Conservation (phyloP, 2,888 invertebrate genomes). For the Hyposoter dolosus region DNA sequence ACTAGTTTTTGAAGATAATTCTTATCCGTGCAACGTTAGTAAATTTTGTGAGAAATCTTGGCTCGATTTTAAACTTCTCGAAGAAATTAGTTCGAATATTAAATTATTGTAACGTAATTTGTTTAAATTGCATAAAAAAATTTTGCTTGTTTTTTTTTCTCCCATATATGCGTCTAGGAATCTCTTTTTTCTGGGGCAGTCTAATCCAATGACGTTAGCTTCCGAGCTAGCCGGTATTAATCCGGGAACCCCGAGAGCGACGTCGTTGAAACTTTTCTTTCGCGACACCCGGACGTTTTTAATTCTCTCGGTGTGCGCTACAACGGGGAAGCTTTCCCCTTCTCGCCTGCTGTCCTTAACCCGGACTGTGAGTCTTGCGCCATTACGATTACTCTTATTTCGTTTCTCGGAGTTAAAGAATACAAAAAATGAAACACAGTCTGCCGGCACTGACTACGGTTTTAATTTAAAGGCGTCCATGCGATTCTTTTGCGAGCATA, state of each 20-base stretch:
- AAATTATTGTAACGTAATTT: not conserved
- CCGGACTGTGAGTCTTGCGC: constrained; percentile 23
- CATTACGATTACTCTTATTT: constrained; percentile 64
- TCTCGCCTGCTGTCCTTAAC: not conserved
- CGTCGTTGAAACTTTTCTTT: constrained; percentile 60
- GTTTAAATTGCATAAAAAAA: not conserved
- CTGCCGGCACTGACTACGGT: constrained; percentile 59
- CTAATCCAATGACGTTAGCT: constrained; percentile 56
- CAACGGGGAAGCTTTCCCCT: constrained; percentile 1
- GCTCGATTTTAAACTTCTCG: not conserved
- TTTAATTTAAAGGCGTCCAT: constrained; percentile 67
- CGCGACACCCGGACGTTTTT: constrained; percentile 66
- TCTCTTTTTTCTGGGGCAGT: constrained; percentile 1
- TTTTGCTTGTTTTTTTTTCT: not conserved
- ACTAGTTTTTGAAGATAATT: no score
- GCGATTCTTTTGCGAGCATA: constrained; percentile 59
- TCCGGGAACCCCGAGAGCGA: constrained; percentile 44
- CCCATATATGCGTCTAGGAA: not conserved
- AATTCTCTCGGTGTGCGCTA: constrained; percentile 59
- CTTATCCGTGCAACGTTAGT: not conserved
- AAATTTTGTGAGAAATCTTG: not conserved
- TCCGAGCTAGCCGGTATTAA: constrained; percentile 42
- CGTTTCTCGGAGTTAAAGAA: constrained; percentile 56
- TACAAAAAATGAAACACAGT: constrained; percentile 18
- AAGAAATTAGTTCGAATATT: not conserved